phyloP scores from a whole-genome alignment of 1,140 invertebrate species.

The Drosophila ficusphila region DNA sequence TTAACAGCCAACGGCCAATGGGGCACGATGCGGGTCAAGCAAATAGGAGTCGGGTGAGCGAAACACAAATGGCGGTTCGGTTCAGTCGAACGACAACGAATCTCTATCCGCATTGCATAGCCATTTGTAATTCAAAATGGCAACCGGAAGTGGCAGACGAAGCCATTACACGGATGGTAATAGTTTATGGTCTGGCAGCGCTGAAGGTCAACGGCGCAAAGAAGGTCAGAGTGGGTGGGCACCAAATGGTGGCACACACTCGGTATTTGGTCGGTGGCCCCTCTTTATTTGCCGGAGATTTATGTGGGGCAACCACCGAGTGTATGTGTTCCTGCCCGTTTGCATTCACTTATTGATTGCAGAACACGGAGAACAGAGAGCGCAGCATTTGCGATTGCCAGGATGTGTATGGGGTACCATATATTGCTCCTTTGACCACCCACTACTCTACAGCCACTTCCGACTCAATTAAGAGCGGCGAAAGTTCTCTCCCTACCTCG shows the following conservation, averaged over 20 bases:
- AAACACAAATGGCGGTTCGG: constrained; percentile 3
- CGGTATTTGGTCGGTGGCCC: background rate
- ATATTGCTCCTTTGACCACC: background rate
- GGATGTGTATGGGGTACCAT: background rate
- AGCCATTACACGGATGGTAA: constrained; percentile 34
- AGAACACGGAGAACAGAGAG: background rate
- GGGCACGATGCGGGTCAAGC: constrained; percentile 8
- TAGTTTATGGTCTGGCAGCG: constrained; percentile 13
- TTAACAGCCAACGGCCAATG: constrained; percentile 24
- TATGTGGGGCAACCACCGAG: constrained; percentile 10
- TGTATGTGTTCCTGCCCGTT: constrained; percentile 3
- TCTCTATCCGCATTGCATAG: constrained; percentile 3
- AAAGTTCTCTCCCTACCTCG: constrained; percentile 15
- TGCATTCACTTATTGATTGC: constrained; percentile 22
- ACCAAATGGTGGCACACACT: no score
- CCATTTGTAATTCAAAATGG: constrained; percentile 57
- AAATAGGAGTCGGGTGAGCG: constrained; percentile 17
- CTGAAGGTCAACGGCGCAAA: constrained; percentile 26
- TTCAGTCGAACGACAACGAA: constrained; percentile 1
- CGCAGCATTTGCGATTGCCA: background rate
- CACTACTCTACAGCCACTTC: background rate
- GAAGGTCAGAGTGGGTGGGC: constrained; percentile 12
- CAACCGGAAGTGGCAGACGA: constrained; percentile 52
- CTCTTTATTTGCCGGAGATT: constrained; percentile 3
- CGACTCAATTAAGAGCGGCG: constrained; percentile 32